Evolutionary conservation across 2,797 vertebrate genomes (phyloP), one percentile per base, ranked within the genome.

Genomic region (Danio aesculapii): DNA sequence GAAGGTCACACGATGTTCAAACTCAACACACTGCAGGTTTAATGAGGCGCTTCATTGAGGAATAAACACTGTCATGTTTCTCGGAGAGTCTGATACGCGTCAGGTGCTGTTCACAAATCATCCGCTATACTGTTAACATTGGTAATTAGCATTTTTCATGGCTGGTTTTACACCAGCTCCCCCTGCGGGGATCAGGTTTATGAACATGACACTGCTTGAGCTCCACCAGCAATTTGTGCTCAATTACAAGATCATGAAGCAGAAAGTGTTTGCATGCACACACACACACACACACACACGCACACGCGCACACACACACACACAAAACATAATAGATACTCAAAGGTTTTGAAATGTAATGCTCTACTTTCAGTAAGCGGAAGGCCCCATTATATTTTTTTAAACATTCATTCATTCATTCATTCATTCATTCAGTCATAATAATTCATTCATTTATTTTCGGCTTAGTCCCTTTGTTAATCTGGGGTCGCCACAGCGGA

Each of bases 101-200:
- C 62, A 78, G 75, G 62, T 81, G 79, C 10, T 19, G 44, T 58
- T 41, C 17, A 47, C 17, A 70, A 71, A 79, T 66, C 57, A 72
- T 39, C 49, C 49, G 69, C 81, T 63, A 55, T 19, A 13, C 17
- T 57, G 19, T 53, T 75, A 66, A 50, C 78, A 70, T 7, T 7
- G 44, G 16, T 64, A 64, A 66, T 83, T 63, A 64, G 10, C 61
- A 17, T 81, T 75, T 77, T 53, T 81, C 64, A 57, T 16, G 62
- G 68, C 64, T 69, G 81, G 67, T 17, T 62, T 79, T 70, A 67
- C 49, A 69, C 8, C 46, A 80, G 39, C 57, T 61, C 30, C 19
- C 61, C 74, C 68, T 12, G 57, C 16, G 50, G 77, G 47, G 12
- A 57, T 62, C 39, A 52, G 64, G 69, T 44, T 72, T 57, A 43